Percentiles rank a stretch among this genome's conserved stretches.
phyloP scores from a whole-genome alignment of 2,888 invertebrate species.

The Caenorhabditis wallacei region DNA sequence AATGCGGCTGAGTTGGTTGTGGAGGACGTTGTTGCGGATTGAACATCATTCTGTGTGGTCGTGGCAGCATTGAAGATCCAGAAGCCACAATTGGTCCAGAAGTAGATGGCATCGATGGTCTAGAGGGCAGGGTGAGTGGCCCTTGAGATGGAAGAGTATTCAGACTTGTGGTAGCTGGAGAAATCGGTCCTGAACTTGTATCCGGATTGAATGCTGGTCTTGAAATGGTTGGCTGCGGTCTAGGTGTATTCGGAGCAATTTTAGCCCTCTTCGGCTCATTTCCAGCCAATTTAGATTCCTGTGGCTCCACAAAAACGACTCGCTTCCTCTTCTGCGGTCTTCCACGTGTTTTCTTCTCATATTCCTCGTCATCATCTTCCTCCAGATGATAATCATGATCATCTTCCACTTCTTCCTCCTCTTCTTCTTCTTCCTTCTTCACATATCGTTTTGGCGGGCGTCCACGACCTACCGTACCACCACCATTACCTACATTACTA shows the following conservation, averaged over 20 bases:
- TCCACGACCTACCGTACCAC: background rate
- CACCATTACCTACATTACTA: constrained; percentile 10
- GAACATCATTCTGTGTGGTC: no score
- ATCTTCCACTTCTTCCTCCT: constrained; percentile 5
- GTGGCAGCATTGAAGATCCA: no score
- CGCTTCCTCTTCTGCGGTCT: constrained; percentile 9
- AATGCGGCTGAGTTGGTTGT: background rate
- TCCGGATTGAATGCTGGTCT: background rate
- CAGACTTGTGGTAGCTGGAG: background rate
- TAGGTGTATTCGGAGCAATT: constrained; percentile 8
- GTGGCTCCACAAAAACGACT: constrained; percentile 26
- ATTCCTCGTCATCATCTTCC: constrained; percentile 2
- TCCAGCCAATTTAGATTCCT: background rate
- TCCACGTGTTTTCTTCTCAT: background rate
- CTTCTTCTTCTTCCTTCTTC: constrained; percentile 12
- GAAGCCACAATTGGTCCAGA: no score
- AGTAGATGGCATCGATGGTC: background rate
- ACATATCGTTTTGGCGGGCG: background rate
- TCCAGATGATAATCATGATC: background rate
- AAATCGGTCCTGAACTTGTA: background rate
- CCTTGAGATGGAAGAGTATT: constrained; percentile 30
- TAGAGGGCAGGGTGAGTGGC: constrained; percentile 20
- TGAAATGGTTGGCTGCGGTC: background rate
- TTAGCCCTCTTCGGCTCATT: background rate
- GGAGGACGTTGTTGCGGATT: background rate